A percentile compares a stretch with the other conserved stretches of the same genome.
These are phyloP conservation scores for Drosophila nigromelanica DNA, from an alignment of 1,140 invertebrate genomes.

Conservation along the genomic window DNA sequence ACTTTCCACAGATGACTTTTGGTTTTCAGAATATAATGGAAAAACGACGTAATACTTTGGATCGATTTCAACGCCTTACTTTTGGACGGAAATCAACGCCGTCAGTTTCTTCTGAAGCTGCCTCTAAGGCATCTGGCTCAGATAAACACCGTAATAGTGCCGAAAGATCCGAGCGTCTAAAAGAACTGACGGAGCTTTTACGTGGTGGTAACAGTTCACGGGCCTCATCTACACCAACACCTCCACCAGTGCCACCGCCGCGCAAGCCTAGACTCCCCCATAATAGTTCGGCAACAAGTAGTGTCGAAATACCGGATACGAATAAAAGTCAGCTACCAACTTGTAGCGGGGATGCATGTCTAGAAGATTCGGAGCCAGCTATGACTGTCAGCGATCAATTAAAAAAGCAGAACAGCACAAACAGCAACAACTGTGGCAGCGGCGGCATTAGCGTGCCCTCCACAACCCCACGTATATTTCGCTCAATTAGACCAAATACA, in stretches of 20 bases:
- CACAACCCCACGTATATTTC: conserved; percentile 57
- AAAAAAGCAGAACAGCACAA: conserved; percentile 31
- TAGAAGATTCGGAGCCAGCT: conserved; percentile 23
- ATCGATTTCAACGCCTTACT: conserved; percentile 90
- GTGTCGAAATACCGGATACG: conserved; percentile 58
- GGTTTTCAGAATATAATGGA: conserved; percentile 70
- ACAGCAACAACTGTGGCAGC: conserved; percentile 19
- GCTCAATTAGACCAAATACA: conserved; percentile 75
- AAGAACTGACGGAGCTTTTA: conserved; percentile 90
- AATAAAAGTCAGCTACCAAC: conserved; percentile 31
- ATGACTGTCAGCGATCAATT: conserved; percentile 24
- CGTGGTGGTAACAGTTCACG: conserved; percentile 83
- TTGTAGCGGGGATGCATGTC: background rate
- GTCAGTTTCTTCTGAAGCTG: conserved; percentile 80
- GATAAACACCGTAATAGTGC: conserved; percentile 77
- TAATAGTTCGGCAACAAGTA: conserved; percentile 45
- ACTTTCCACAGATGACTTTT: conserved; percentile 16
- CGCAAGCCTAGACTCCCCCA: conserved; percentile 61
- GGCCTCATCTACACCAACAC: conserved; percentile 80
- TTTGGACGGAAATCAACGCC: conserved; percentile 86
- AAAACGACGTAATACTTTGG: conserved; percentile 87
- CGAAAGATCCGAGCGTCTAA: conserved; percentile 88
- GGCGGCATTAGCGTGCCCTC: conserved; percentile 26
- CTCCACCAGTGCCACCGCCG: conserved; percentile 82
- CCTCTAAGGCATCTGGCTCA: conserved; percentile 21